Percentiles rank a stretch among this genome's conserved stretches.
Conservation (phyloP, 2,797 vertebrate genomes). For the Falco concolor region DNA sequence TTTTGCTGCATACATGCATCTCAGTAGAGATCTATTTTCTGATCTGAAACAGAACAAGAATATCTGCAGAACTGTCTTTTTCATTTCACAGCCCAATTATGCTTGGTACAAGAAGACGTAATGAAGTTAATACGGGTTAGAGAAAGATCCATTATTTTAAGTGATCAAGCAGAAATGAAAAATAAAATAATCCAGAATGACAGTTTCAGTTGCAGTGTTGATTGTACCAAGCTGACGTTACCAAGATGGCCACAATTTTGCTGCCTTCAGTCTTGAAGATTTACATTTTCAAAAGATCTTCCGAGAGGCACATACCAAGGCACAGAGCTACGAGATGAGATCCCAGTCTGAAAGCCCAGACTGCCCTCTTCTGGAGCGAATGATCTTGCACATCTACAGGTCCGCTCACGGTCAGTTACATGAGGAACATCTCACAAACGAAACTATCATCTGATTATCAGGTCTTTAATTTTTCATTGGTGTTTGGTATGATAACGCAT, state of each 20-base stretch:
- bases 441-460: neutral
- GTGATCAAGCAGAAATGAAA: neutral
- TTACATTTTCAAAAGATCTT: neutral
- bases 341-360: neutral
- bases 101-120: neutral
- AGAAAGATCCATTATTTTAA: neutral
- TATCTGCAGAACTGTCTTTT: neutral
- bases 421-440: neutral
- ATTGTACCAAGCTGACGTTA: neutral
- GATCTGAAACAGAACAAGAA: neutral
- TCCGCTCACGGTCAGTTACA: neutral
- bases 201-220: neutral
- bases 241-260: neutral
- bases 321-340: neutral
- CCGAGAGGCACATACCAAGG: neutral
- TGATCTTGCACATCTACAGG: neutral
- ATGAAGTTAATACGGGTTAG: neutral
- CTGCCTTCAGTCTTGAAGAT: neutral
- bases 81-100: neutral
- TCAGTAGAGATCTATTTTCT: neutral
- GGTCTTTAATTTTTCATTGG: neutral
- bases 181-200: neutral
- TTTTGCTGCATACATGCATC: neutral
- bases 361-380: conserved; percentile 37
- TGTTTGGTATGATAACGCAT: neutral